Conservation (phyloP, 2,888 invertebrate species). For the Hydropsyche betteni region DNA sequence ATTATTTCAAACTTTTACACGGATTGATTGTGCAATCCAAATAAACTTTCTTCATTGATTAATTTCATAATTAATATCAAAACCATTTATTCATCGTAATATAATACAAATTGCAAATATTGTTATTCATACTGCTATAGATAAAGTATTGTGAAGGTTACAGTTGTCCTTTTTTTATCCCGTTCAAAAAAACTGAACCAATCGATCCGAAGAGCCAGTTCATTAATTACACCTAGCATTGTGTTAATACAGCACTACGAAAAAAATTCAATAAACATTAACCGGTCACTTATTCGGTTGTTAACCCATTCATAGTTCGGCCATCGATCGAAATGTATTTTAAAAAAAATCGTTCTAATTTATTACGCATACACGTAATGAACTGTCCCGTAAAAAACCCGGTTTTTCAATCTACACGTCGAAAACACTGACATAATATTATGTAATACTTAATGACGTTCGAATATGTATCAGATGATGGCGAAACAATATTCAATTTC, state of each 20-base stretch:
- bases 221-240: slow-evolving; percentile 9
- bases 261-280: slow-evolving; percentile 23
- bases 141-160: too few species aligned
- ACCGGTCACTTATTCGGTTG: slow-evolving; percentile 2
- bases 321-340: not conserved
- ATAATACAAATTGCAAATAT: too few species aligned
- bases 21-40: too few species aligned
- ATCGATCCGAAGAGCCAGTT: slow-evolving; percentile 9
- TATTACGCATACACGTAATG: not conserved
- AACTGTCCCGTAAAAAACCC: not conserved
- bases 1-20: too few species aligned
- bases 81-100: too few species aligned
- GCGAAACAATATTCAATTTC: not conserved
- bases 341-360: slow-evolving; percentile 16
- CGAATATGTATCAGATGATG: not conserved
- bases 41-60: too few species aligned
- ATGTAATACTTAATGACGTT: not conserved
- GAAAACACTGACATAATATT: not conserved
- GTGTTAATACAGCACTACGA: not conserved
- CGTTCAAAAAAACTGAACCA: too few species aligned
- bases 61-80: too few species aligned
- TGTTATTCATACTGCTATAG: too few species aligned
- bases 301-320: not conserved
- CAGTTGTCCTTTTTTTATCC: too few species aligned
- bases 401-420: not conserved